These are phyloP conservation scores for Larimichthys crocea DNA, from an alignment of 2,113 vertebrate genomes.

Conservation along the genomic window DNA sequence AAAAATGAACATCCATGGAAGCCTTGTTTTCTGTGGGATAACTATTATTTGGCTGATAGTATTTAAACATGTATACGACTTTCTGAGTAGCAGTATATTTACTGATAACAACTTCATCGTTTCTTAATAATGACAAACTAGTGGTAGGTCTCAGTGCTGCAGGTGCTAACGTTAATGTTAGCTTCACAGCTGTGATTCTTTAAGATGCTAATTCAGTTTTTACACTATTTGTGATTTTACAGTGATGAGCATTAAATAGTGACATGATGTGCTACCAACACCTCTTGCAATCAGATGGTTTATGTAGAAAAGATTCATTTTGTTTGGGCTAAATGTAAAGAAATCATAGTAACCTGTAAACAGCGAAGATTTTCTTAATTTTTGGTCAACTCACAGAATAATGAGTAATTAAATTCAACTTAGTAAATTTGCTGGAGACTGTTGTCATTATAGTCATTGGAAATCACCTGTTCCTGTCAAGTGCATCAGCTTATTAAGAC, in stretches of 20 bases:
- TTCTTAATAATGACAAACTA: too few relatives aligned
- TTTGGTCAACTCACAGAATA: background rate
- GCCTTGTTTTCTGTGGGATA: background rate
- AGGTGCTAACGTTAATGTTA: too few relatives aligned
- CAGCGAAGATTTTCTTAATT: background rate
- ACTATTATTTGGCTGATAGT: too few relatives aligned
- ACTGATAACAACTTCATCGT: background rate
- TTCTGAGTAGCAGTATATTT: background rate
- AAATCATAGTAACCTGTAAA: background rate
- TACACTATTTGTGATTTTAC: too few relatives aligned
- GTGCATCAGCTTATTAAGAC: background rate
- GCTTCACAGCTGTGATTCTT: too few relatives aligned
- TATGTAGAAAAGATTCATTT: too few relatives aligned
- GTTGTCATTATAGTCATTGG: background rate
- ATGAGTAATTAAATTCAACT: slow-evolving; percentile 12
- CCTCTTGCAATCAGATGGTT: too few relatives aligned
- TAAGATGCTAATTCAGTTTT: too few relatives aligned
- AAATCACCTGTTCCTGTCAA: slow-evolving; percentile 9
- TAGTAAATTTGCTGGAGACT: slow-evolving; percentile 2
- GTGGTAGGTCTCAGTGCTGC: too few relatives aligned
- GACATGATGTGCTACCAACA: background rate
- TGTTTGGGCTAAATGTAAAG: background rate
- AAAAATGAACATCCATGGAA: background rate
- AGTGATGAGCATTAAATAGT: too few relatives aligned
- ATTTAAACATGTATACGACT: background rate